Evolutionary conservation across 1,140 invertebrate genomes (phyloP), one percentile per base, ranked within the genome.

Genomic region (Lepidotrigona ventralis): DNA sequence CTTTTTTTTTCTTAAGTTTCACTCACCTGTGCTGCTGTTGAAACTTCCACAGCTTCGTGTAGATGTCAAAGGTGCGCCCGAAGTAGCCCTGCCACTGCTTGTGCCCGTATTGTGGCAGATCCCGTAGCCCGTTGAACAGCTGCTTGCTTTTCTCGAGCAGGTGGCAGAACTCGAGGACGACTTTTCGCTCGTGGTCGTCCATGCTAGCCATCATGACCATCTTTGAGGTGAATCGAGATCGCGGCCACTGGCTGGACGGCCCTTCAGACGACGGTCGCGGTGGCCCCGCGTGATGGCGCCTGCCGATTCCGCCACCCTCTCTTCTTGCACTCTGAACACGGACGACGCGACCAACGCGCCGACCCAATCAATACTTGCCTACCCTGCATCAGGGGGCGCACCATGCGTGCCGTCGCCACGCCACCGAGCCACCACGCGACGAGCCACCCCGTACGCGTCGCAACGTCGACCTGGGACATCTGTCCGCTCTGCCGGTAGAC

Each of bases 51-150:
- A 99, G 95, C 95, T 99, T 99, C 54, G 98, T 99, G 95, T 99
- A 99, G 76, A 99, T 98, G 95, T 99, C 98, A 95, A 99, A 99
- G 73, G 98, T 99, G 83, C 98, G 96, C 15, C 98, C 98, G 95
- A 99, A 99, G 94, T 99, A 99, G 14, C 97, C 97, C 95, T 99
- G 98, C 99, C 98, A 99, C 94, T 99, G 98, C 93, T 99, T 99
- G 94, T 99, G 98, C 17, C 98, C 98, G 95, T 99, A 99, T 93
- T 99, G 98, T 64, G 98, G 98, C 87, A 99, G 95, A 95, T 99
- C 98, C 93, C 98, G 96, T 88, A 99, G 95, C 85, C 98, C 98
- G 95, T 99, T 99, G 94, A 99, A 99, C 76, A 99, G 95, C 94
- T 99, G 98, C 94, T 99, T 99, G 58, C 98, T 99, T 95, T 99